Evolutionary conservation across 92 coral and sea anemone species (phyloP), one percentile per base, ranked within the genome.

Genomic region (Parazoanthus atlanticus): DNA sequence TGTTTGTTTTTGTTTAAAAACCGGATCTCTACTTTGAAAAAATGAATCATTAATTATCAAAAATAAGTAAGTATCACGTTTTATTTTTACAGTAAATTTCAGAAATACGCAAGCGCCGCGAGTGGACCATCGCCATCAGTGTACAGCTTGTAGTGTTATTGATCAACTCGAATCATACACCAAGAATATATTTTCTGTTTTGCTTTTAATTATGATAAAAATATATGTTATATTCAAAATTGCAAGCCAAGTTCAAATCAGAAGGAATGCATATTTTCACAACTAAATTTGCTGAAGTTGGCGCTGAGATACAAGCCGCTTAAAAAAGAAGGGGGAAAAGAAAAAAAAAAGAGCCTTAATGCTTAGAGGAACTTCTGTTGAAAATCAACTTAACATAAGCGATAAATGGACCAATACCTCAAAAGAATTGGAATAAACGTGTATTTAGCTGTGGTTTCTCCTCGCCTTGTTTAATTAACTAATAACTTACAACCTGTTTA

Each of bases 1-100:
- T 29, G 82, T 78, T 78, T 78, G 34, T 78, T 78, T 47, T 8
- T 28, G 64, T n/a, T 43, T n/a, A 17, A 47, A 40, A 78, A 26
- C 40, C 65, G 29, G 25, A 23, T 52, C 33, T 78, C 66, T 11
- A 26, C 9, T 43, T n/a, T 47, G 31, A 78, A 78, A 78, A 4
- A 49, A 41, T 78, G n/a, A 78, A 78, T 78, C 31, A 29, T 49
- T 19, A 40, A 76, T 25, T n/a, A 40, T 25, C 78, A 41, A 38
- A 9, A 72, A 10, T 41, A n/a, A 36, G 4, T 10, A 25, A 78
- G 31, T 43, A 13, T 72, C 9, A 30, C 46, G 49, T 33, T 75
- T 36, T 36, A 11, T 16, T 23, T 17, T 34, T 33, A 38, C 49
- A 75, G 79, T 25, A 75, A 34, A 36, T 36, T 21, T 19, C 43